These are phyloP conservation scores for Tinamus major DNA, from an alignment of 2,797 vertebrate genomes.

Conservation along the genomic window DNA sequence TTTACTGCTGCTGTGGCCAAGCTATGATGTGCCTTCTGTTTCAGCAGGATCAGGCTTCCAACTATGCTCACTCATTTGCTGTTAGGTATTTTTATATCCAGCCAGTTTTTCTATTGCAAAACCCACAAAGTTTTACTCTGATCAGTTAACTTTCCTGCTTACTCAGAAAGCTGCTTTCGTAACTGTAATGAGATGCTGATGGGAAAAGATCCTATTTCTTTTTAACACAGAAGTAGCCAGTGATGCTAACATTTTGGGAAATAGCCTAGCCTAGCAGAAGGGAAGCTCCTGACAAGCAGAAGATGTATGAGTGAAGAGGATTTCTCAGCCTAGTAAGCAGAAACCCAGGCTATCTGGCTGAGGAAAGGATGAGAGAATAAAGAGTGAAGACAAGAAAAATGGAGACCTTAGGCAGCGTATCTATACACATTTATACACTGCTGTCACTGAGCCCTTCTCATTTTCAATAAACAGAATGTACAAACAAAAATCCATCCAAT, in stretches of 20 bases:
- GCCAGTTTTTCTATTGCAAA: background rate
- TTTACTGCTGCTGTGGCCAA: background rate
- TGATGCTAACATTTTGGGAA: conserved; percentile 1
- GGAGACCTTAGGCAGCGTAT: conserved; percentile 24
- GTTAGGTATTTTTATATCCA: background rate
- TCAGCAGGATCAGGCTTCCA: background rate
- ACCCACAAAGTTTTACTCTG: background rate
- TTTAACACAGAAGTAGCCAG: conserved; percentile 12
- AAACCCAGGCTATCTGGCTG: conserved; percentile 27
- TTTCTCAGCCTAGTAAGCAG: conserved; percentile 62
- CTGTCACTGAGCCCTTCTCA: conserved; percentile 27
- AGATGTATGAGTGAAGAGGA: conserved; percentile 41
- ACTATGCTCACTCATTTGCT: background rate
- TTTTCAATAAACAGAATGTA: conserved; percentile 43
- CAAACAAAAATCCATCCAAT: conserved; percentile 53
- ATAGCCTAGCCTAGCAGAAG: background rate
- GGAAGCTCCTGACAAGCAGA: conserved; percentile 38
- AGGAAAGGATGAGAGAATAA: conserved; percentile 35
- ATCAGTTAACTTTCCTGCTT: conserved; percentile 23
- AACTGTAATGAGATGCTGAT: conserved; percentile 10
- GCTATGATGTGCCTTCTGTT: background rate
- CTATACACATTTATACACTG: conserved; percentile 36
- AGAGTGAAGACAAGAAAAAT: conserved; percentile 53
- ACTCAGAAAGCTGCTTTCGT: background rate
- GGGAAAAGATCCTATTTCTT: background rate